These are phyloP conservation scores for Cyclophora albipunctata DNA, from an alignment of 2,888 invertebrate genomes.

Conservation along the genomic window DNA sequence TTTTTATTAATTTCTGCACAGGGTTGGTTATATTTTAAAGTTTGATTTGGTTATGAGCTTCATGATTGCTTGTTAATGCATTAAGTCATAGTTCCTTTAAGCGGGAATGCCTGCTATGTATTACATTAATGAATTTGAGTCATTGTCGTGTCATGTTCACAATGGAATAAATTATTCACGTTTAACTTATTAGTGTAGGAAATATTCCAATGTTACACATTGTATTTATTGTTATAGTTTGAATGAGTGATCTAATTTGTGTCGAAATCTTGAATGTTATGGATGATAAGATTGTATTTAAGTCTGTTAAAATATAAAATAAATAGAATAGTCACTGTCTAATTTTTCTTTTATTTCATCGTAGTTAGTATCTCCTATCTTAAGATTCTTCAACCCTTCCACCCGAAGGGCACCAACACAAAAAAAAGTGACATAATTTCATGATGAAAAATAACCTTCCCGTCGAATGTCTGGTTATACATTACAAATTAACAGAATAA, in stretches of 20 bases:
- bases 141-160: conserved; percentile 55
- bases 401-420: too few species aligned
- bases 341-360: conserved; percentile 21
- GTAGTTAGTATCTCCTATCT: background rate
- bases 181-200: conserved; percentile 43
- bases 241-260: conserved; percentile 46
- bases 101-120: conserved; percentile 46
- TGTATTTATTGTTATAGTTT: conserved; percentile 63
- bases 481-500: too few species aligned
- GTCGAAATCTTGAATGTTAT: conserved; percentile 58
- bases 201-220: conserved; percentile 58
- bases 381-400: too few species aligned
- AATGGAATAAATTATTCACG: conserved; percentile 7
- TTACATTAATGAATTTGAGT: conserved; percentile 42
- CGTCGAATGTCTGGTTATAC: too few species aligned
- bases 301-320: conserved; percentile 61
- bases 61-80: conserved; percentile 12
- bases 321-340: conserved; percentile 52
- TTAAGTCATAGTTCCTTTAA: conserved; percentile 43
- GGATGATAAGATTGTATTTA: conserved; percentile 62
- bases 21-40: conserved; percentile 27
- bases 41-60: conserved; percentile 12
- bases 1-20: conserved; percentile 17
- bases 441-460: too few species aligned
- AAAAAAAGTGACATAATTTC: background rate